Evolutionary conservation across 2,113 vertebrate species (phyloP).

Genomic region (Podocnemis expansa): DNA sequence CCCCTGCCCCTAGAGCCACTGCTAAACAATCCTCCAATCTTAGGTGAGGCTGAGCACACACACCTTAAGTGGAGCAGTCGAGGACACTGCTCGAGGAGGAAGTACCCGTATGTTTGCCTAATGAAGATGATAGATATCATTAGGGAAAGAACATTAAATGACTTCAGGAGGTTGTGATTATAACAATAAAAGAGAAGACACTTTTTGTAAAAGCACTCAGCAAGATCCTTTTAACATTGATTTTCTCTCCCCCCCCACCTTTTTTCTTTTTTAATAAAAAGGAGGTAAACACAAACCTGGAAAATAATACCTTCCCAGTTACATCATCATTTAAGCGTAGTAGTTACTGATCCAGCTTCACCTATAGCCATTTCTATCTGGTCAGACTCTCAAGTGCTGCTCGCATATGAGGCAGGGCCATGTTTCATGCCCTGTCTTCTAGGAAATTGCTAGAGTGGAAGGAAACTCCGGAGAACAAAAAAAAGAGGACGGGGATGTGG

Average conservation of each 20-base stretch:
- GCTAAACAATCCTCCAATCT: too few relatives aligned
- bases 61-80: too few relatives aligned
- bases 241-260: too few relatives aligned
- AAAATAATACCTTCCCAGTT: not conserved
- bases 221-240: slow-evolving; percentile 27
- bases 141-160: slow-evolving; percentile 18
- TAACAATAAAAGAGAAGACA: slow-evolving; percentile 13
- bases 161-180: not conserved
- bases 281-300: slow-evolving; percentile 29
- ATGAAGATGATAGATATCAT: slow-evolving; percentile 48
- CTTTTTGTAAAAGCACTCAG: slow-evolving; percentile 4
- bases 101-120: not conserved
- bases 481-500: not conserved
- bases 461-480: not conserved
- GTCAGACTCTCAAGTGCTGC: rapidly evolving
- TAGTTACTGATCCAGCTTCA: not conserved
- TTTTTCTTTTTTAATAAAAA: not conserved
- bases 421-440: not conserved
- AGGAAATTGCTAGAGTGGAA: not conserved
- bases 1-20: too few relatives aligned
- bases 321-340: not conserved
- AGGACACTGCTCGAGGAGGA: too few relatives aligned
- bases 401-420: not conserved
- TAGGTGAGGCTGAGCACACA: too few relatives aligned
- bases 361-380: too few relatives aligned